Base-by-base conservation (phyloP, 2,888 invertebrate species). In the Eristalis intricaria region DNA sequence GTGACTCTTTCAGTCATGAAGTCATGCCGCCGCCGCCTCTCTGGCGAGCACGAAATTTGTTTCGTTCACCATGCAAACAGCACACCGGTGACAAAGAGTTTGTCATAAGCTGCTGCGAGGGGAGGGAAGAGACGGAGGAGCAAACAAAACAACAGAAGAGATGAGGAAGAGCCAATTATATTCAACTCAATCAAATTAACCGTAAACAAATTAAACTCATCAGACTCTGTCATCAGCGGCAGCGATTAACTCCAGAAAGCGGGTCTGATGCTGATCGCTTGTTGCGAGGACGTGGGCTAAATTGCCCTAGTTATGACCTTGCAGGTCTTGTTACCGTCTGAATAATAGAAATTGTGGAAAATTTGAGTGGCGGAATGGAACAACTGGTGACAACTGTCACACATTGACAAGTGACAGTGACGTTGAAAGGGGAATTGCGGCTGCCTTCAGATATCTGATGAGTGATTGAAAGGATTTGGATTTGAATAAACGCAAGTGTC, bases 181-280 rank as follows among this genome's bases (percentile, higher is more conserved):
- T 70, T 60, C 63, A 56, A 78, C 70, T 61, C 50, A 71, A 66
- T 71, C 70, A 83, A 71, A 83, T 83, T 75, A 75, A 79, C 74
- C 61, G 71, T 78, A 83, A 83, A 74, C 65, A 84, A 84, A 69
- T 78, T 79, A 65, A 79, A 71, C 23, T 29, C 70, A 83, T 22
- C 74, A 65, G 64, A 74, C 70, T 61, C 22, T 60, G 61, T 77
- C 63, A 74, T 35, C 40, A 32, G 11, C 40, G 26, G 8, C 32
- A 68, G 26, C 19, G 81, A 85, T 73, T 68, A 79, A 65, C 11
- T 26, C 11, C 19, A 7, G 8, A 19, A 58, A 19, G 29, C 5
- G 61, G 32, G 7, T 70, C 63, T 23, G 29, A n/a, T n/a, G n/a
- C n/a, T 26, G 66, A 35, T 70, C 26, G 26, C 26, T 23, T 65